A percentile compares a stretch with the other conserved stretches of the same genome.
These are phyloP conservation scores for Clistopyga incitator DNA, from an alignment of 2,888 invertebrate species.

Conservation along the genomic window DNA sequence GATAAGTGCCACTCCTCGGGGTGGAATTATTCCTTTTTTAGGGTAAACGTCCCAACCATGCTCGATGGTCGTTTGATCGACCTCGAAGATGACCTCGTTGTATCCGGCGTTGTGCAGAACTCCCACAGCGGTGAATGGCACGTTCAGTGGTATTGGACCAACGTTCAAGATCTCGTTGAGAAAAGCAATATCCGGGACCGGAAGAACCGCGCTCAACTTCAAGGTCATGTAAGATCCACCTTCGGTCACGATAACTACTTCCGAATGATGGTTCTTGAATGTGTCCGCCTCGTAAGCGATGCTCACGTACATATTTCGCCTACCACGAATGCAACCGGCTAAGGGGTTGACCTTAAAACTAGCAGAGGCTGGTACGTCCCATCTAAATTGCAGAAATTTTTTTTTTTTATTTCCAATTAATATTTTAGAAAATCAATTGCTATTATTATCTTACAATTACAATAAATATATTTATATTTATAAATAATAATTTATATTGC, in stretches of 20 bases:
- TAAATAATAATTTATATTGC: no score
- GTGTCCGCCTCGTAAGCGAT: conserved; percentile 79
- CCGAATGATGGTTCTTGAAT: conserved; percentile 71
- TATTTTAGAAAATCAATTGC: no score
- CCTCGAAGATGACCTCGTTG: conserved; percentile 67
- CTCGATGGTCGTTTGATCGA: conserved; percentile 67
- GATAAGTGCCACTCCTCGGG: conserved; percentile 71
- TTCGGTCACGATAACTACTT: conserved; percentile 80
- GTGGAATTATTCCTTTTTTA: conserved; percentile 67
- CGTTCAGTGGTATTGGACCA: conserved; percentile 82
- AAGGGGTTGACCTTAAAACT: conserved; percentile 85
- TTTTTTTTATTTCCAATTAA: no score
- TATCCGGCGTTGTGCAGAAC: conserved; percentile 74
- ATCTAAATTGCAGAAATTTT: conserved; percentile 82
- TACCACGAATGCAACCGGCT: conserved; percentile 85
- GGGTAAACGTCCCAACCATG: conserved; percentile 71
- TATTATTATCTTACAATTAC: no score
- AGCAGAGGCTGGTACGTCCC: conserved; percentile 85
- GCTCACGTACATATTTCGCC: conserved; percentile 85
- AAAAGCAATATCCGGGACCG: conserved; percentile 68
- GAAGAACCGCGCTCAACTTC: conserved; percentile 66
- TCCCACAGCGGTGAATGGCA: conserved; percentile 68
- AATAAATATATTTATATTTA: no score
- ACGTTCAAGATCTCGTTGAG: conserved; percentile 73
- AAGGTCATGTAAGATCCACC: conserved; percentile 76